Evolutionary conservation across 2,797 vertebrate species (phyloP).

Genomic region (Enteromius afrohamiltoni): DNA sequence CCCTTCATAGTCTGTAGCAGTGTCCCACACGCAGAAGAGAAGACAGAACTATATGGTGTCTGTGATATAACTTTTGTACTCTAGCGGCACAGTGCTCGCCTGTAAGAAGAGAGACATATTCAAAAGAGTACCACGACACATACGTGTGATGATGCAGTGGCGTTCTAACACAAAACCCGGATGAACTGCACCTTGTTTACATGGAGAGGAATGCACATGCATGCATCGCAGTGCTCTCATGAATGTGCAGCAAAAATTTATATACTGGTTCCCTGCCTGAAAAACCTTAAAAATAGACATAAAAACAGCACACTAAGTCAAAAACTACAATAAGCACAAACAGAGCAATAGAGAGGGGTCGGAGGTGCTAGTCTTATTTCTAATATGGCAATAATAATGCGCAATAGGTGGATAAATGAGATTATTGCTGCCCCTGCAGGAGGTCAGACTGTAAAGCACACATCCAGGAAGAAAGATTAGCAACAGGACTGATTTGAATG

Average conservation of each 20-base stretch:
- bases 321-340: constrained; percentile 20
- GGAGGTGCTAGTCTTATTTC: neutral
- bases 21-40: neutral
- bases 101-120: neutral
- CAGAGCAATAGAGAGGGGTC: neutral
- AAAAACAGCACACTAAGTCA: constrained; percentile 9
- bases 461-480: constrained; percentile 24
- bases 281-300: neutral
- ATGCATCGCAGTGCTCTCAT: no score
- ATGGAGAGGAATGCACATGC: no score
- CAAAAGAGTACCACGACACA: no score
- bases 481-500: constrained; percentile 41
- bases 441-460: constrained; percentile 9
- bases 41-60: neutral
- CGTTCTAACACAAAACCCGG: no score
- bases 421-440: constrained; percentile 40
- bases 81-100: neutral
- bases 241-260: no score
- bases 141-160: no score
- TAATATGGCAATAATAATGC: constrained; percentile 3
- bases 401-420: neutral
- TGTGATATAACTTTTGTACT: neutral
- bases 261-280: neutral
- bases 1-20: neutral
- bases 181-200: no score